phyloP scores from a whole-genome alignment of 1,140 invertebrate genomes.

The Drosophila truncata region DNA sequence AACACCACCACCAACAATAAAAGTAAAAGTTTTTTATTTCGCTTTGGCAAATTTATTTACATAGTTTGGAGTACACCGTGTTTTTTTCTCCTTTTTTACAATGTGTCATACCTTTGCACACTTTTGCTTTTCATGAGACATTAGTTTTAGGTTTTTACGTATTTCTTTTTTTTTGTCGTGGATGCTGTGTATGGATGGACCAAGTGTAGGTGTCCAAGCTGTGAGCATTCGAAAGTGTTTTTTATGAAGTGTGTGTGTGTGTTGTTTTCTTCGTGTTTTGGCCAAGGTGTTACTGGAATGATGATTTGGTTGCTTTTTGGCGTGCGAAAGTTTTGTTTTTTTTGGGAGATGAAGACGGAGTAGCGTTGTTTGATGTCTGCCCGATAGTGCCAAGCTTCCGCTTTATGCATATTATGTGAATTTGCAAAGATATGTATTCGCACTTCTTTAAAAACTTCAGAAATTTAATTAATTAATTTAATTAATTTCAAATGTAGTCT shows the following conservation, averaged over 20 bases:
- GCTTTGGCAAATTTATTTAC: constrained; percentile 63
- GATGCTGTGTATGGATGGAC: constrained; percentile 35
- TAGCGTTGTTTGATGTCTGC: constrained; percentile 29
- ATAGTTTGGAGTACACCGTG: constrained; percentile 42
- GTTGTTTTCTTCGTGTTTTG: constrained; percentile 2
- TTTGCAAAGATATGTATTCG: constrained; percentile 21
- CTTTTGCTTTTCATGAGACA: constrained; percentile 76
- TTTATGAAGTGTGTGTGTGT: constrained; percentile 24
- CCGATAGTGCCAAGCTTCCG: constrained; percentile 38
- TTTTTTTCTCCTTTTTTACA: constrained; percentile 38
- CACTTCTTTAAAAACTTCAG: not conserved
- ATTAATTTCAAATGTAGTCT: not conserved
- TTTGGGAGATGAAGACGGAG: constrained; percentile 23
- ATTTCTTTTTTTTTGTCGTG: constrained; percentile 3
- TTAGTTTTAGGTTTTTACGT: constrained; percentile 52
- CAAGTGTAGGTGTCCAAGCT: constrained; percentile 59
- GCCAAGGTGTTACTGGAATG: constrained; percentile 38
- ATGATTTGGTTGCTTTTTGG: constrained; percentile 53
- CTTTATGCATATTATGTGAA: constrained; percentile 53
- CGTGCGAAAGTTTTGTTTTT: constrained; percentile 66
- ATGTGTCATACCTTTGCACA: constrained; percentile 72
- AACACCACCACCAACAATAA: constrained; percentile 42
- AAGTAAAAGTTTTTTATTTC: constrained; percentile 78
- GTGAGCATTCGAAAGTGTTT: constrained; percentile 65
- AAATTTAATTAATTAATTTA: not conserved